Percentiles rank a stretch among this genome's conserved stretches.
Evolutionary conservation across 2,888 invertebrate species (phyloP).

Genomic region (Dicyrtoma fusca): DNA sequence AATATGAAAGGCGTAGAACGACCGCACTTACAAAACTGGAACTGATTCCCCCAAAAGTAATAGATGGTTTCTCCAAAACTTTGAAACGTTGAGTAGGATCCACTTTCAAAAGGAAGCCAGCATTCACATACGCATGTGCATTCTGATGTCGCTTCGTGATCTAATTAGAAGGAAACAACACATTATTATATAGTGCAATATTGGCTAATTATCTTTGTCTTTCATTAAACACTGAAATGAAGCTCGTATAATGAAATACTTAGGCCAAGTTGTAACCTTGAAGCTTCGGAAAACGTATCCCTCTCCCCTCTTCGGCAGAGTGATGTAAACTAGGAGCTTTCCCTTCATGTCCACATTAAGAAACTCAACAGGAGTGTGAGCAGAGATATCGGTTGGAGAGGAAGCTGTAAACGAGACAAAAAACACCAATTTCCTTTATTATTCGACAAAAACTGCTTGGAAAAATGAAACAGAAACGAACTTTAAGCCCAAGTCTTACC

Average conservation of each 20-base stretch:
- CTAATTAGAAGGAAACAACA: conserved; percentile 59
- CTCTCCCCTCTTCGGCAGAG: conserved; percentile 60
- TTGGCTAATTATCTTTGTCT: not conserved
- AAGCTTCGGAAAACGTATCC: conserved; percentile 67
- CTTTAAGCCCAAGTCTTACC: no score
- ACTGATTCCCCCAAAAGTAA: conserved; percentile 60
- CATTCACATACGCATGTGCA: conserved; percentile 76
- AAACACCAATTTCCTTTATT: no score
- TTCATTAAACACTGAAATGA: not conserved
- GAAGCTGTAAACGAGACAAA: conserved; percentile 17
- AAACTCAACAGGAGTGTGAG: conserved; percentile 63
- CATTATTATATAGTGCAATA: not conserved
- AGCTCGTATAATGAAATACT: no score
- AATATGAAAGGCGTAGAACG: no score
- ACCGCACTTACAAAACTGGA: conserved; percentile 53
- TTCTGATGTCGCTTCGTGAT: conserved; percentile 77
- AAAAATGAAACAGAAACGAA: no score
- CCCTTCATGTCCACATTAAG: conserved; percentile 67
- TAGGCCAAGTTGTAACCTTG: no score
- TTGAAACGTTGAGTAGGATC: conserved; percentile 61
- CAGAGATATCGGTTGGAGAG: conserved; percentile 19
- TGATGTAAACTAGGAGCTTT: conserved; percentile 68
- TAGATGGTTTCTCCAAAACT: conserved; percentile 60
- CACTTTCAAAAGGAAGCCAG: conserved; percentile 71
- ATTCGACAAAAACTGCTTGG: no score